Conservation (phyloP, 23 tunicate species). For the Styela clava region DNA sequence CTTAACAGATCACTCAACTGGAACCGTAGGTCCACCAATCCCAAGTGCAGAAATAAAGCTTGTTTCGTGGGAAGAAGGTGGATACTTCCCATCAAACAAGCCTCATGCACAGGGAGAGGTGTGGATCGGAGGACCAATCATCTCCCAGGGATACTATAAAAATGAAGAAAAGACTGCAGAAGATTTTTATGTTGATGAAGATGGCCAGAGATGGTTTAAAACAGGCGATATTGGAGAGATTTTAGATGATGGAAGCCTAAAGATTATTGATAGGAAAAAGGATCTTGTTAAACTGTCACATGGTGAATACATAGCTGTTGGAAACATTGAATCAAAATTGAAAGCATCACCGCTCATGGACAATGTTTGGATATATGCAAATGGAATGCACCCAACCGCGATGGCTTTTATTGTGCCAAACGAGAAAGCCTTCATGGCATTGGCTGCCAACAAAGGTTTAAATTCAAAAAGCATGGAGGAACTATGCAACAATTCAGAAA, state of each 20-base stretch:
- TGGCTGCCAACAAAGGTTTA: conserved; percentile 42
- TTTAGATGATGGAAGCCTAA: conserved; percentile 73
- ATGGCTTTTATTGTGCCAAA: conserved; percentile 77
- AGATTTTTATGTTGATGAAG: conserved; percentile 79
- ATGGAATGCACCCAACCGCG: conserved; percentile 55
- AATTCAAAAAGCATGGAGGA: conserved; percentile 1
- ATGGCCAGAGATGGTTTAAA: conserved; percentile 91
- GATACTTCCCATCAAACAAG: conserved; percentile 76
- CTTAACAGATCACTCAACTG: conserved; percentile 64
- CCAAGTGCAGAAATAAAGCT: conserved; percentile 85
- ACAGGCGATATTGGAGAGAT: conserved; percentile 96
- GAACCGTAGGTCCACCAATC: conserved; percentile 93
- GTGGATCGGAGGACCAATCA: conserved; percentile 83
- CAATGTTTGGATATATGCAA: conserved; percentile 79
- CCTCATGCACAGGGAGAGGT: conserved; percentile 96
- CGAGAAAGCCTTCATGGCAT: conserved; percentile 33
- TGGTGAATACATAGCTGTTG: conserved; percentile 93
- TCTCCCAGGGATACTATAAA: conserved; percentile 88
- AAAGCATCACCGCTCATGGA: conserved; percentile 74
- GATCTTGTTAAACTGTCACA: conserved; percentile 91
- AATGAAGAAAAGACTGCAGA: conserved; percentile 93
- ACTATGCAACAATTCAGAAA: conserved; percentile 35
- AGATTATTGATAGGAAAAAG: conserved; percentile 91
- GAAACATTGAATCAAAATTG: conserved; percentile 88
- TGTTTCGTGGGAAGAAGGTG: conserved; percentile 97